Evolutionary conservation across 2,797 vertebrate species (phyloP).

Genomic region (Podargus strigoides): DNA sequence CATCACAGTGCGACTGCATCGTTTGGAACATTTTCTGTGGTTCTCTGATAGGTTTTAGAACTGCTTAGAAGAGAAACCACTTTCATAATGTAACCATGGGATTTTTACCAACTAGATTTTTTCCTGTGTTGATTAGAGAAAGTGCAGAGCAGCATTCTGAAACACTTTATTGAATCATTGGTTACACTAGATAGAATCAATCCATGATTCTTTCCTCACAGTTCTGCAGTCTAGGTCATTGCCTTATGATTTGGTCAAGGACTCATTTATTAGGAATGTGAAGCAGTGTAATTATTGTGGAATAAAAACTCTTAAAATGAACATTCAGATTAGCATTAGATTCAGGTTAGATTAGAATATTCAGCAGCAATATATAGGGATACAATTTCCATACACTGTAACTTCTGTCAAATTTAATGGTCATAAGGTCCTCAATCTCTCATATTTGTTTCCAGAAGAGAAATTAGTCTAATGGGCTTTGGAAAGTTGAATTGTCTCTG

Average conservation of each 20-base stretch:
- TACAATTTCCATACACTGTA: background rate
- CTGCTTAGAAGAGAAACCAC: background rate
- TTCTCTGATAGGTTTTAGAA: background rate
- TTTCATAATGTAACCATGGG: background rate
- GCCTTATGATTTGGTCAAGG: background rate
- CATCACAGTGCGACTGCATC: background rate
- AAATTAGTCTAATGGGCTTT: constrained; percentile 7
- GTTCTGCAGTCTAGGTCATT: background rate
- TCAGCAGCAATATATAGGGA: background rate
- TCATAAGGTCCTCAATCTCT: background rate
- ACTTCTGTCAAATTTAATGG: background rate
- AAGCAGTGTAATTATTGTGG: background rate
- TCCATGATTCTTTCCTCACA: background rate
- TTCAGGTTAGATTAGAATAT: background rate
- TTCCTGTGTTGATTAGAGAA: background rate
- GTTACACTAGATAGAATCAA: background rate
- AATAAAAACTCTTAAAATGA: background rate
- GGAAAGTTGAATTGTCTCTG: background rate
- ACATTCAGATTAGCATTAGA: background rate
- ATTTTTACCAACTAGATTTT: background rate
- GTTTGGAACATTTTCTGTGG: background rate
- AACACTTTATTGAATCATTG: background rate
- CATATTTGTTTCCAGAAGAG: background rate
- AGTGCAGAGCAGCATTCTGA: background rate
- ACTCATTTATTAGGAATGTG: background rate